Evolutionary conservation across 1,140 invertebrate species (phyloP).

Genomic region (Hyphantria cunea): DNA sequence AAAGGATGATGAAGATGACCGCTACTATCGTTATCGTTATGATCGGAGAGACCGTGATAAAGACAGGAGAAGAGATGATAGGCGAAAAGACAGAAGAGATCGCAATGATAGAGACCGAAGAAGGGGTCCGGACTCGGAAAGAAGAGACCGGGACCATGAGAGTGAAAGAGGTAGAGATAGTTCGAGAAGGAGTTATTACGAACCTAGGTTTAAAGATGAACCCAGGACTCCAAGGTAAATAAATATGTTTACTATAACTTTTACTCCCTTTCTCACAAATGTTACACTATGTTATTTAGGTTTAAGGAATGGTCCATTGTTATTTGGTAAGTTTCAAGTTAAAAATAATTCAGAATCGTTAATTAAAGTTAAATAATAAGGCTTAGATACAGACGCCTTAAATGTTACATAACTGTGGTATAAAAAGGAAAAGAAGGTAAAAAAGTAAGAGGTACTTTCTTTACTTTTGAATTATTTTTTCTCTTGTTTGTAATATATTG

Average conservation of each 20-base stretch:
- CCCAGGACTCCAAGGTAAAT: slow-evolving; percentile 88
- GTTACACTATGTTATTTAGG: too few relatives aligned
- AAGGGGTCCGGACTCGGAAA: slow-evolving; percentile 35
- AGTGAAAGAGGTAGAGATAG: slow-evolving; percentile 80
- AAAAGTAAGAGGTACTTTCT: too few relatives aligned
- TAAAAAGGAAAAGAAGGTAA: too few relatives aligned
- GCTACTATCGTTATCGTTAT: slow-evolving; percentile 53
- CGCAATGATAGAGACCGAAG: slow-evolving; percentile 35
- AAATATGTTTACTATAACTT: neutral
- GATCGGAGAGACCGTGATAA: slow-evolving; percentile 45
- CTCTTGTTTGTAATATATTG: too few relatives aligned
- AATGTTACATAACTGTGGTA: too few relatives aligned
- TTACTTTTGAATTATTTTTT: too few relatives aligned
- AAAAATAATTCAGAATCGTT: too few relatives aligned
- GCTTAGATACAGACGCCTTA: too few relatives aligned
- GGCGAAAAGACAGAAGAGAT: slow-evolving; percentile 52
- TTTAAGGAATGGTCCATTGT: too few relatives aligned
- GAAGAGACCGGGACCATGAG: slow-evolving; percentile 73
- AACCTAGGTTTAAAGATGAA: slow-evolving; percentile 89
- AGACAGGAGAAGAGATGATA: slow-evolving; percentile 50
- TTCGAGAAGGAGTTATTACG: slow-evolving; percentile 85
- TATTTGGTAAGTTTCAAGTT: too few relatives aligned
- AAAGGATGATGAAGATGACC: slow-evolving; percentile 67
- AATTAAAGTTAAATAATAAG: too few relatives aligned
- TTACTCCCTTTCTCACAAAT: too few relatives aligned